Base-by-base conservation (phyloP, 2,797 vertebrate species). In the Prionace glauca region DNA sequence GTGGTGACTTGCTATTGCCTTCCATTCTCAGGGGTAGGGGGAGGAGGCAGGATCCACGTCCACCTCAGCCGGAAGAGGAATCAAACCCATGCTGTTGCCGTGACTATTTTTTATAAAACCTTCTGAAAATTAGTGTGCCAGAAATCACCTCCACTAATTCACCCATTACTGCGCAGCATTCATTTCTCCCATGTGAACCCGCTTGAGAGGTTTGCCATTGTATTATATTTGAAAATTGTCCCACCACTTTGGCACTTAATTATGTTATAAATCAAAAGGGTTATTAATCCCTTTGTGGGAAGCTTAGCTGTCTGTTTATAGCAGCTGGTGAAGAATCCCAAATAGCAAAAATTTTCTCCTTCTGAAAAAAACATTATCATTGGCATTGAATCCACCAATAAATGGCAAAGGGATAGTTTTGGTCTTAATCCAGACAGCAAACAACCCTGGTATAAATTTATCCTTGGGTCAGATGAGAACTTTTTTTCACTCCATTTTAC, bases 241-340 rank as follows among this genome's bases (percentile, higher is more conserved):
- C 36, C 41, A 94, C 26, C 1, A 14, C 16, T 94, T 94, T 74
- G 69, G 22, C 36, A 22, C 65, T 93, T 72, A 71, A 74, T 32
- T 72, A 45, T 50, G 24, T 29, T 14, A 45, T 74, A 29, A 74
- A 50, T 74, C 71, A 79, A 14, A 36, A n/a, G n/a, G 67, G 4
- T 22, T 94, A 4, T 67, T 29, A 41, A 41, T 94, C 0, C 45
- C 67, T 91, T 94, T 41, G 67, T 16, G 26, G 69, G 50, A 74
- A 94, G 36, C 69, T 20, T 72, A 74, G 2, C 41, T 94, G 41
- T 16, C 71, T 45, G 36, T 72, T 36, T 45, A 71, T 50, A 65
- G 18, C 90, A 67, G 90, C 29, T 67, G 65, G 32, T 92, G 91
- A 29, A 18, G 41, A 94, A 94, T 94, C 92, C 92, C 36, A 94